Percentiles rank a stretch among this genome's conserved stretches.
These are phyloP conservation scores for Lumbricus terrestris DNA, from an alignment of 2,888 invertebrate genomes.

Conservation along the genomic window DNA sequence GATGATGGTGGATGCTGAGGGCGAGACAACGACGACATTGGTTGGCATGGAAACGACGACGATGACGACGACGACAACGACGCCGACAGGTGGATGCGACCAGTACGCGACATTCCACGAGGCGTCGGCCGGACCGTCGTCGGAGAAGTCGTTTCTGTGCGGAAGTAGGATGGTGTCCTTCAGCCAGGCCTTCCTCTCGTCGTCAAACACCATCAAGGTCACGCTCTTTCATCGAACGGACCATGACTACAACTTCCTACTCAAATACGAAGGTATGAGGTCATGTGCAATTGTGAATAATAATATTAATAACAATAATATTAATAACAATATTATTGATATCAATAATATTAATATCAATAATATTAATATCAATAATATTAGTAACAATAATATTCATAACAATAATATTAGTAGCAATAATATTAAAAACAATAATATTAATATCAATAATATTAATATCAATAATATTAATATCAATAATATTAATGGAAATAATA, in stretches of 20 bases:
- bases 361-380: too few relatives aligned
- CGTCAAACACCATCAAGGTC: slow-evolving; percentile 10
- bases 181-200: background rate
- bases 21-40: background rate
- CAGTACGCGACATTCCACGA: slow-evolving; percentile 18
- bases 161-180: background rate
- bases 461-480: too few relatives aligned
- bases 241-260: background rate
- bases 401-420: too few relatives aligned
- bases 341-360: background rate
- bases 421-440: too few relatives aligned
- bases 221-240: background rate
- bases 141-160: slow-evolving; percentile 13
- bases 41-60: slow-evolving; percentile 8
- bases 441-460: too few relatives aligned
- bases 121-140: background rate
- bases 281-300: background rate
- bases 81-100: slow-evolving; percentile 11
- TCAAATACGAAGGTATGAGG: slow-evolving; percentile 8
- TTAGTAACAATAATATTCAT: too few relatives aligned
- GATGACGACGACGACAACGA: slow-evolving; percentile 22
- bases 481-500: too few relatives aligned
- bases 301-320: background rate
- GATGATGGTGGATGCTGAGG: background rate
- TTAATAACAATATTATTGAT: background rate